These are phyloP conservation scores for Choreutis nemorana DNA, from an alignment of 2,888 invertebrate species.

Conservation along the genomic window DNA sequence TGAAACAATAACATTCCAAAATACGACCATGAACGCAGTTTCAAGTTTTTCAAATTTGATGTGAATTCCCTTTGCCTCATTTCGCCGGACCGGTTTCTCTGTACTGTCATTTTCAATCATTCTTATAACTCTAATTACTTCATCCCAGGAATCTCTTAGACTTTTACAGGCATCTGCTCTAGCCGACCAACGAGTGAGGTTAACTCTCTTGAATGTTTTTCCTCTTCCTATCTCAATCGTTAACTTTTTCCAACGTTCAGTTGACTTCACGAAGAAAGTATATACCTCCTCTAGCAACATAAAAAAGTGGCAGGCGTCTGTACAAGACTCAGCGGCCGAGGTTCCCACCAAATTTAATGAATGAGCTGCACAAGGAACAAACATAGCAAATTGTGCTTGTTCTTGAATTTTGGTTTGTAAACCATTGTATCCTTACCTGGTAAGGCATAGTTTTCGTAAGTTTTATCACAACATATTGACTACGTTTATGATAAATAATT, in stretches of 20 bases:
- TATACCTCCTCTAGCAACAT: slow-evolving; percentile 12
- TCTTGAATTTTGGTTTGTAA: slow-evolving; percentile 9
- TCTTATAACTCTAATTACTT: slow-evolving; percentile 9
- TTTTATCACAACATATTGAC: no score
- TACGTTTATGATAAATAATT: no score
- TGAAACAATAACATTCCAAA: slow-evolving; percentile 15
- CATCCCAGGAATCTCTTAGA: slow-evolving; percentile 14
- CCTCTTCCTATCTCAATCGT: slow-evolving; percentile 3
- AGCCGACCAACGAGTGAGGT: slow-evolving; percentile 21
- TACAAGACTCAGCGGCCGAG: slow-evolving; percentile 11
- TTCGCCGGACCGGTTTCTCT: slow-evolving; percentile 16
- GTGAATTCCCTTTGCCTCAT: slow-evolving; percentile 11
- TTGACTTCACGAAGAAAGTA: slow-evolving; percentile 6
- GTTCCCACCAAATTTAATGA: slow-evolving; percentile 12
- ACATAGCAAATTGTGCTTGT: slow-evolving; percentile 8
- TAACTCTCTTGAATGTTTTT: slow-evolving; percentile 18
- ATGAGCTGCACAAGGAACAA: slow-evolving; percentile 10
- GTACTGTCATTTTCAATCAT: slow-evolving; percentile 14
- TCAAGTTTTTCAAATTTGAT: slow-evolving; percentile 10
- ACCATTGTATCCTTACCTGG: slow-evolving; percentile 7
- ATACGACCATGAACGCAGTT: slow-evolving; percentile 11
- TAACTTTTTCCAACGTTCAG: slow-evolving; percentile 5
- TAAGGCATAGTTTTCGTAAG: slow-evolving; percentile 11
- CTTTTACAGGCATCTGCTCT: slow-evolving; percentile 15
- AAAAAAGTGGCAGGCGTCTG: slow-evolving; percentile 13